Base-by-base conservation (phyloP, 2,888 invertebrate species). In the Noctuana brunneofusca region DNA sequence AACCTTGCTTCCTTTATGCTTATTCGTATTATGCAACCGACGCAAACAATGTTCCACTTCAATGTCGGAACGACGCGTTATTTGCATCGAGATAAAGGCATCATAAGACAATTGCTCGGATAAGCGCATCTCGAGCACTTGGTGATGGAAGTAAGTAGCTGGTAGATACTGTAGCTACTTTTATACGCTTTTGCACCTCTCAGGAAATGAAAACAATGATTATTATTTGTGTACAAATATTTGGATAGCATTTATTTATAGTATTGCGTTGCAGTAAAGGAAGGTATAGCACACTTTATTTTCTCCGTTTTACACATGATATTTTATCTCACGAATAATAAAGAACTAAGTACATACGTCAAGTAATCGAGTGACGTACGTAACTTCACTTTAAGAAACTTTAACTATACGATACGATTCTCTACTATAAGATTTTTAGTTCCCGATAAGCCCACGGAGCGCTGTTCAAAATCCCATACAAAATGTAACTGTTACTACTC, bases 51-150 rank as follows among this genome's bases (percentile, higher is more conserved):
- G 8, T 12, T 11, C 11, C 20, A 20, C 22, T 48, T n/a, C 16
- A 22, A 11, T 20, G 1, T 20, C 9, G 11, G 38, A 8, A 20
- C 22, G 22, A 20, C 22, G n/a, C n/a, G 22, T 22, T 48, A 48
- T 48, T 48, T 48, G 48, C 48, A 9, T 22, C 22, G n/a, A 48
- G 22, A 48, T 48, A 48, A 48, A 48, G 48, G n/a, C 14, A 6
- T 48, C 48, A n/a, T 24, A 18, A 48, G 48, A 48, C 48, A 48
- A 48, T 24, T 24, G 24, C 48, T 2, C 14, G n/a, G 48, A 22
- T 48, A 48, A 48, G n/a, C 48, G 24, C 24, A 43, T 43, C 43
- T 43, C 20, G 20, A 43, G 18, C 43, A 20, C 20, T 20, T 18
- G 16, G 16, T 18, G 16, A 41, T 41, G 16, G 16, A 41, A 41